phyloP scores from a whole-genome alignment of 92 coral and sea anemone genomes.

The Epizoanthus rinbou region DNA sequence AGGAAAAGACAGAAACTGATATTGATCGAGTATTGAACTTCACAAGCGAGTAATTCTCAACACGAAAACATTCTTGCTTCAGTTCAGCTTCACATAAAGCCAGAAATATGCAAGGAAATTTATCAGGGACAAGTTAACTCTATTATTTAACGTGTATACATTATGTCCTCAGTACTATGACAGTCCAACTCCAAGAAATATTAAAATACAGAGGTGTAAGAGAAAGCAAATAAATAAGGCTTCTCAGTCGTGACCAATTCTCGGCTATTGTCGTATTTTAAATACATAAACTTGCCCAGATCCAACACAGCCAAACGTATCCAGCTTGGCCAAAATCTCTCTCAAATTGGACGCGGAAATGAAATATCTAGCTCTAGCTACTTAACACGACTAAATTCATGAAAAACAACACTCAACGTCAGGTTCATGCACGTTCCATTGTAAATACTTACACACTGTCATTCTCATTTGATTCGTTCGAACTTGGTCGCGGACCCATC shows the following conservation, averaged over 20 bases:
- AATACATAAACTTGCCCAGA: background rate
- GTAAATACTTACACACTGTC: background rate
- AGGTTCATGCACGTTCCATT: slow-evolving; percentile 7
- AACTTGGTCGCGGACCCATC: slow-evolving; percentile 19
- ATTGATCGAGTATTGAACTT: slow-evolving; percentile 7
- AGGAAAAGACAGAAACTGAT: background rate
- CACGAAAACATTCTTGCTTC: background rate
- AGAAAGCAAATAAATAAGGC: background rate
- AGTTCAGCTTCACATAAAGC: too few species aligned
- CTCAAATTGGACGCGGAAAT: background rate
- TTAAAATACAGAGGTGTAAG: slow-evolving; percentile 6
- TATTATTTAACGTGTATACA: background rate
- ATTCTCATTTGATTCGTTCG: background rate
- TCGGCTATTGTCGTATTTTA: background rate
- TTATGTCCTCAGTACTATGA: background rate
- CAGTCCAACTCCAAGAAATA: background rate
- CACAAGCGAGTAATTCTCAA: background rate
- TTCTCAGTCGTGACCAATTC: background rate
- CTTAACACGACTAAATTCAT: background rate
- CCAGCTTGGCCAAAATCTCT: background rate
- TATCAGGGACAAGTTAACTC: background rate
- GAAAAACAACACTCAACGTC: slow-evolving; percentile 1
- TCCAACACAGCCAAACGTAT: background rate
- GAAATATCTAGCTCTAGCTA: background rate
- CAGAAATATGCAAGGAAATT: background rate